Evolutionary conservation across 1,140 invertebrate species (phyloP).

Genomic region (Ceratosolen fusciceps): DNA sequence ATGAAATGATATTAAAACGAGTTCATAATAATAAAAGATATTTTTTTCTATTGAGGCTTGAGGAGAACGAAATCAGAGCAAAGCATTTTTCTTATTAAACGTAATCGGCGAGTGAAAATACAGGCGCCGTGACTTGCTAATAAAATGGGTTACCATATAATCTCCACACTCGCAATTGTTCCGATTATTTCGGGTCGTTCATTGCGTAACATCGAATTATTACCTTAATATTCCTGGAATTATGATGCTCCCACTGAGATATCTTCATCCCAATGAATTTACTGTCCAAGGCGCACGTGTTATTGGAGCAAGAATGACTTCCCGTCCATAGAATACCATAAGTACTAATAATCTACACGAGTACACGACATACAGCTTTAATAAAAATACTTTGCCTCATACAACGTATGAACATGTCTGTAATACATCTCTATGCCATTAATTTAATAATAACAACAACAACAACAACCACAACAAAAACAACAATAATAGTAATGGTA

Average conservation of each 20-base stretch:
- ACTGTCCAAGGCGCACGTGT: not conserved
- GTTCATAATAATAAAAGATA: slow-evolving; percentile 14
- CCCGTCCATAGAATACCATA: not conserved
- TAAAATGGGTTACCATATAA: slow-evolving; percentile 8
- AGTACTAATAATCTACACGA: not conserved
- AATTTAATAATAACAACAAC: too few relatives aligned
- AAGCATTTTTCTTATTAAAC: not conserved
- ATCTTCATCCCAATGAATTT: not conserved
- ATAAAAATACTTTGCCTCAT: too few relatives aligned
- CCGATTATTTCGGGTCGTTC: not conserved
- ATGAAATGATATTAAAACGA: slow-evolving; percentile 31
- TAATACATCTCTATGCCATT: too few relatives aligned
- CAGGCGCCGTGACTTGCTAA: slow-evolving; percentile 25
- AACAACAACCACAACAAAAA: too few relatives aligned
- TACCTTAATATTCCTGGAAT: not conserved
- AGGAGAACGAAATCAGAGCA: slow-evolving; percentile 1
- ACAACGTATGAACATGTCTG: too few relatives aligned
- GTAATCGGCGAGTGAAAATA: slow-evolving; percentile 26
- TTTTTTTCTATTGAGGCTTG: slow-evolving; percentile 33
- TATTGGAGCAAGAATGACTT: slow-evolving; percentile 35
- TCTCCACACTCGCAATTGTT: not conserved
- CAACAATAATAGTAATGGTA: too few relatives aligned
- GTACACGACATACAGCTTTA: not conserved
- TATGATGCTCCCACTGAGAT: not conserved
- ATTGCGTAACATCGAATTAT: slow-evolving; percentile 32